A percentile compares a stretch with the other conserved stretches of the same genome.
Conservation (phyloP, 2,797 vertebrate species). For the Catamblyrhynchus diadema region DNA sequence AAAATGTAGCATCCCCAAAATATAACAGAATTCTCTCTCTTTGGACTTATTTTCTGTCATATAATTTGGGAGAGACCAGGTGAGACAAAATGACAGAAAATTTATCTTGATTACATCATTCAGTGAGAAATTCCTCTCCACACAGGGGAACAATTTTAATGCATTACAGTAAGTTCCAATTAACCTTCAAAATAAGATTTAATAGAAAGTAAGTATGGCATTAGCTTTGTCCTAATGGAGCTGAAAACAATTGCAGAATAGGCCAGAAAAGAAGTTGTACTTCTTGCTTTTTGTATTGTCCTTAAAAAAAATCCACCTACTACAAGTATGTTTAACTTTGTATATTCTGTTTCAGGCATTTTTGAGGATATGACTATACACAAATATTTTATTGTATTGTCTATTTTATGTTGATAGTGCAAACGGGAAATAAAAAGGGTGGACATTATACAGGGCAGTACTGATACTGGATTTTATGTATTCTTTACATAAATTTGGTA, state of each 20-base stretch:
- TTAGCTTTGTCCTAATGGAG: not conserved
- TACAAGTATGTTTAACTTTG: not conserved
- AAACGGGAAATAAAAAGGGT: not conserved
- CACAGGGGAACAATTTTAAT: not conserved
- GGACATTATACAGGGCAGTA: not conserved
- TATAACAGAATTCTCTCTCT: not conserved
- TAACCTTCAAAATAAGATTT: constrained; percentile 24
- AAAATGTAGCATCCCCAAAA: not conserved
- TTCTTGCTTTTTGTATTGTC: not conserved
- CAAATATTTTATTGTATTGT: not conserved
- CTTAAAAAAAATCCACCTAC: not conserved
- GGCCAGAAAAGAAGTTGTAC: not conserved
- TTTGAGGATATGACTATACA: not conserved
- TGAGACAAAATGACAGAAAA: not conserved
- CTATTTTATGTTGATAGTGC: not conserved
- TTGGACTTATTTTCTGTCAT: not conserved
- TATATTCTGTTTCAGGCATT: not conserved
- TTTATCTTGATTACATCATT: not conserved
- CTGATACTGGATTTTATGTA: not conserved
- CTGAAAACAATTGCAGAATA: not conserved
- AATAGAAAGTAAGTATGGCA: not conserved
- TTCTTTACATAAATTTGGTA: not conserved
- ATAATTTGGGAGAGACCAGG: not conserved
- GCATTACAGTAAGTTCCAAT: not conserved
- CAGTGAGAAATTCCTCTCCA: not conserved